A percentile compares a stretch with the other conserved stretches of the same genome.
These are phyloP conservation scores for Drosophila paramelanica DNA, from an alignment of 2,888 invertebrate genomes.

Conservation along the genomic window DNA sequence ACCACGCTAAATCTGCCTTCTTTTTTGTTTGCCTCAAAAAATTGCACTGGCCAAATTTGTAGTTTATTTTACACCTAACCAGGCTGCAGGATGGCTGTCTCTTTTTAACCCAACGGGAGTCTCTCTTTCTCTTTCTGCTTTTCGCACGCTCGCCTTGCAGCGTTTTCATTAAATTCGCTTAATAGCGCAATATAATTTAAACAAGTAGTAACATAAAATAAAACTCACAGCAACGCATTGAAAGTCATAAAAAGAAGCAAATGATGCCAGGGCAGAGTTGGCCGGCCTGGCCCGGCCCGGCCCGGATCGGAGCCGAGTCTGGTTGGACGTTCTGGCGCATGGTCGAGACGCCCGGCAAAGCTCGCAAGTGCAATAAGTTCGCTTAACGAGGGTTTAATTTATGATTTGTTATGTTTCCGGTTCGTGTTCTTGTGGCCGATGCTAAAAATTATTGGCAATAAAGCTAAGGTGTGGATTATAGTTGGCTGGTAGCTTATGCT, in stretches of 20 bases:
- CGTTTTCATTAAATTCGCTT: constrained; percentile 83
- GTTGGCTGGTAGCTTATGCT: constrained; percentile 64
- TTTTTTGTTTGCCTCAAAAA: constrained; percentile 18
- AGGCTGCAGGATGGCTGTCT: constrained; percentile 19
- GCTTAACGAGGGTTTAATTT: constrained; percentile 85
- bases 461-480: constrained; percentile 80
- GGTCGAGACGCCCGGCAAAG: constrained; percentile 64
- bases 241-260: constrained; percentile 72
- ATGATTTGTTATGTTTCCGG: constrained; percentile 85
- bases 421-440: constrained; percentile 74
- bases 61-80: constrained; percentile 80
- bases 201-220: constrained; percentile 81
- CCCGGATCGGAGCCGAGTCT: constrained; percentile 28
- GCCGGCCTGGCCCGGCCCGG: constrained; percentile 5
- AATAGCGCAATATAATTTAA: constrained; percentile 83
- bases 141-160: constrained; percentile 67
- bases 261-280: constrained; percentile 58
- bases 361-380: constrained; percentile 80
- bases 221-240: constrained; percentile 78
- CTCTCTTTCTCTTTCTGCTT: constrained; percentile 9
- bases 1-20: constrained; percentile 50
- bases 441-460: constrained; percentile 78
- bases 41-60: constrained; percentile 57
- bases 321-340: constrained; percentile 69
- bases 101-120: constrained; percentile 2